Evolutionary conservation across 2,797 vertebrate species (phyloP).

Genomic region (Phaenicophaeus curvirostris): DNA sequence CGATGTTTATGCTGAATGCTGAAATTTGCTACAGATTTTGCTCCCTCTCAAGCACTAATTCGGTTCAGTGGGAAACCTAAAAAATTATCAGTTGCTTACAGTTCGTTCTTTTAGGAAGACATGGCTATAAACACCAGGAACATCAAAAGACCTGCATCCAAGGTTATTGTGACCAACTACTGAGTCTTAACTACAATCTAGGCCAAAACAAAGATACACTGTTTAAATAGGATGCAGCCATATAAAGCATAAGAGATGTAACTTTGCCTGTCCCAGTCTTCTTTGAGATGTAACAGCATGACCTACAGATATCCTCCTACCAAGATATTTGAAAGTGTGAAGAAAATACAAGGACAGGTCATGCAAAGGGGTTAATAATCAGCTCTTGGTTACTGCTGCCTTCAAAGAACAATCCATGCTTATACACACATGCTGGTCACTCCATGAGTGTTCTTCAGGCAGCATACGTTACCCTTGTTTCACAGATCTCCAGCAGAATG

Average conservation of each 20-base stretch:
- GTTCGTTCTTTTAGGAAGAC: not conserved
- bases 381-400: not conserved
- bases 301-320: not conserved
- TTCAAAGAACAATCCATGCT: not conserved
- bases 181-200: not conserved
- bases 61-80: not conserved
- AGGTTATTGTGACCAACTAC: not conserved
- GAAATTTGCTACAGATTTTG: not conserved
- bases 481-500: not conserved
- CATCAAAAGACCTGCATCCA: not conserved
- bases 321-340: not conserved
- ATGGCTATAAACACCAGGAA: not conserved
- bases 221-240: not conserved
- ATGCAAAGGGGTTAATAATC: not conserved
- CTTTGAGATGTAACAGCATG: not conserved
- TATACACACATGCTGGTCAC: not conserved
- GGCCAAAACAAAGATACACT: accelerated
- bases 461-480: not conserved
- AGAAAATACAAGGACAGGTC: not conserved
- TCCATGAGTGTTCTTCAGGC: not conserved
- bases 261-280: not conserved
- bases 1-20: not conserved
- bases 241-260: not conserved
- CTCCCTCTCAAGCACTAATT: not conserved
- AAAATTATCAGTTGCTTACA: not conserved